These are phyloP conservation scores for Staurois parvus DNA, from an alignment of 2,797 vertebrate species.

Conservation along the genomic window DNA sequence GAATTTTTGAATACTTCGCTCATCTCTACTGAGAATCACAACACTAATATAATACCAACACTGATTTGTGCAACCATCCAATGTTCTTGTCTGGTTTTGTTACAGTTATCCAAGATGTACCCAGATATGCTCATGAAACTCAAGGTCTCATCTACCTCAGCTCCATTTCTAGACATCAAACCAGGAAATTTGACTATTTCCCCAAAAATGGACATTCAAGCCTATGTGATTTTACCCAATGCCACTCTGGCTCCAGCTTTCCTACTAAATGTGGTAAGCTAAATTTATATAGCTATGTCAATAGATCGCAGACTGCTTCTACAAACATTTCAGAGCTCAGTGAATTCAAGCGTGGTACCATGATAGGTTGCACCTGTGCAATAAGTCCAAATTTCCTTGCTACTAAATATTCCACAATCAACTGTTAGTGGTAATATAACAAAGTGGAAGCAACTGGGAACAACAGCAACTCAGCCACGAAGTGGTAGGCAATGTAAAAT, in stretches of 20 bases:
- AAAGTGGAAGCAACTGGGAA: too few species aligned
- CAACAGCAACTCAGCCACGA: too few species aligned
- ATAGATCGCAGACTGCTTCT: neutral
- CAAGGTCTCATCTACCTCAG: constrained; percentile 61
- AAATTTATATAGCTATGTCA: neutral
- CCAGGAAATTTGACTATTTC: constrained; percentile 65
- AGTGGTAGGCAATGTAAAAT: too few species aligned
- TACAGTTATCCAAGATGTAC: constrained; percentile 72
- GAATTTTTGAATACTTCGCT: too few species aligned
- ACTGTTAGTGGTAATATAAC: too few species aligned
- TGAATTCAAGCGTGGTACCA: too few species aligned
- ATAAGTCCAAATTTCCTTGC: too few species aligned
- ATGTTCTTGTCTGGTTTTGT: neutral
- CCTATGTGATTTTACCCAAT: constrained; percentile 71
- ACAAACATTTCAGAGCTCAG: too few species aligned
- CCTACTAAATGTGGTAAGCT: constrained; percentile 72
- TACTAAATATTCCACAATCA: too few species aligned
- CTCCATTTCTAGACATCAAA: constrained; percentile 69
- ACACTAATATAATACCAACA: too few species aligned
- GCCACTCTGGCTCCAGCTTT: constrained; percentile 68
- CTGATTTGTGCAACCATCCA: neutral
- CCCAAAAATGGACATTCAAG: constrained; percentile 70
- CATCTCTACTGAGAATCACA: too few species aligned
- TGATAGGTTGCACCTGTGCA: too few species aligned
- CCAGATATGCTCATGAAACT: constrained; percentile 73